Conservation (phyloP, 64 coral and sea anemone genomes). For the Hydrozoanthus tunicans region DNA sequence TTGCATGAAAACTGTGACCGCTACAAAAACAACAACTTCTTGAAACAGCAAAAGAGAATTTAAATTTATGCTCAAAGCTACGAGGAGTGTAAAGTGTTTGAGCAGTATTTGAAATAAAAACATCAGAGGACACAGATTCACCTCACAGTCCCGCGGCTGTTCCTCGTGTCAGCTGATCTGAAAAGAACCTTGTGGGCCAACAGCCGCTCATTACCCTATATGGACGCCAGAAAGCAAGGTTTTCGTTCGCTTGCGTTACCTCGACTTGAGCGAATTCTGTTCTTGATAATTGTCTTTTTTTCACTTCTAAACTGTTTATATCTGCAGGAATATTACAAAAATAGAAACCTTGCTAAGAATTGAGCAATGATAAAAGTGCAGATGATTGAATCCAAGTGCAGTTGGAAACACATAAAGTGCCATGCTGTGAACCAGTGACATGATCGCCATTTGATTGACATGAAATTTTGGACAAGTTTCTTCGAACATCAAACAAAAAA, state of each 20-base stretch:
- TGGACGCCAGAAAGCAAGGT: neutral
- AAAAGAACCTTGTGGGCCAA: slow-evolving; percentile 16
- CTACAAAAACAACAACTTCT: slow-evolving; percentile 3
- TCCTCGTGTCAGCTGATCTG: slow-evolving; percentile 37
- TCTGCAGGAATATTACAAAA: slow-evolving; percentile 6
- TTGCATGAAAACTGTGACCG: slow-evolving; percentile 55
- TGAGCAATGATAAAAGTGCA: neutral
- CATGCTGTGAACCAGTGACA: slow-evolving; percentile 41
- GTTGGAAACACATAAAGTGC: slow-evolving; percentile 33
- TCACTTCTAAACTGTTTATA: neutral
- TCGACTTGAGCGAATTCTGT: slow-evolving; percentile 2
- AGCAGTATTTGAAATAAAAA: neutral
- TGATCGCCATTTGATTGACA: slow-evolving; percentile 39
- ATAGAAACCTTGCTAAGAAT: neutral
- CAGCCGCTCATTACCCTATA: slow-evolving; percentile 44
- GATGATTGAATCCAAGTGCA: neutral
- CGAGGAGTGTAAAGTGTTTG: neutral
- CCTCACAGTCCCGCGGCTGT: slow-evolving; percentile 33
- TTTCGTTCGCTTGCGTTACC: slow-evolving; percentile 32
- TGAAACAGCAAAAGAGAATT: neutral
- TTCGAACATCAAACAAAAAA: slow-evolving; percentile 15
- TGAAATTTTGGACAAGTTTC: neutral
- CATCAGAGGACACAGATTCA: neutral
- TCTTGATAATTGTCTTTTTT: slow-evolving; percentile 17
- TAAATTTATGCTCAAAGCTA: neutral